phyloP scores from a whole-genome alignment of 2,888 invertebrate genomes.

The Drosophila mimetica region DNA sequence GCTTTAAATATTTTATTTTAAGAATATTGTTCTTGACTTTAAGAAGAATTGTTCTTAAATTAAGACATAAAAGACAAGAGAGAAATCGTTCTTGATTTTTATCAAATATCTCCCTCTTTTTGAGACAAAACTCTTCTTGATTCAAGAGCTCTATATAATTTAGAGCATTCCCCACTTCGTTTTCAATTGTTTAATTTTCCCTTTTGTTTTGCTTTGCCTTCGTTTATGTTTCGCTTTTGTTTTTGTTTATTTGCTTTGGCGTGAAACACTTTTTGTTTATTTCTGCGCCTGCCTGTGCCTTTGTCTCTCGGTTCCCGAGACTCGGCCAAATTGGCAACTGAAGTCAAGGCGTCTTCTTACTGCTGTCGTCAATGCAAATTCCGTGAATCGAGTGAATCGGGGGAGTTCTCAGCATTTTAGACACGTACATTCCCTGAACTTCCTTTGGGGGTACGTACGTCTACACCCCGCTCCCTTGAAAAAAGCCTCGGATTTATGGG shows the following conservation, averaged over 20 bases:
- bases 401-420: constrained; percentile 62
- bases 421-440: constrained; percentile 55
- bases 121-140: too few species aligned
- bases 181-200: constrained; percentile 12
- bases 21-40: too few species aligned
- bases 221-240: constrained; percentile 33
- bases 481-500: constrained; percentile 63
- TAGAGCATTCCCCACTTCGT: constrained; percentile 6
- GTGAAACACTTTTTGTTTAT: constrained; percentile 73
- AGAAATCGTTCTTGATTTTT: too few species aligned
- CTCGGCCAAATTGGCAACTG: constrained; percentile 52
- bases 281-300: constrained; percentile 53
- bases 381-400: constrained; percentile 33
- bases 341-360: constrained; percentile 31
- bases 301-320: constrained; percentile 26
- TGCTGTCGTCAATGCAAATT: constrained; percentile 67
- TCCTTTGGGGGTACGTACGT: constrained; percentile 49
- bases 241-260: constrained; percentile 66
- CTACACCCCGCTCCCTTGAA: constrained; percentile 44
- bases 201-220: constrained; percentile 42
- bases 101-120: too few species aligned
- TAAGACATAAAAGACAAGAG: too few species aligned
- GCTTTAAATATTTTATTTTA: too few species aligned
- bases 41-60: too few species aligned
- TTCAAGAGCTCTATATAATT: too few species aligned